Conservation (phyloP, 2,888 invertebrate species). For the Sarcophaga carnaria region DNA sequence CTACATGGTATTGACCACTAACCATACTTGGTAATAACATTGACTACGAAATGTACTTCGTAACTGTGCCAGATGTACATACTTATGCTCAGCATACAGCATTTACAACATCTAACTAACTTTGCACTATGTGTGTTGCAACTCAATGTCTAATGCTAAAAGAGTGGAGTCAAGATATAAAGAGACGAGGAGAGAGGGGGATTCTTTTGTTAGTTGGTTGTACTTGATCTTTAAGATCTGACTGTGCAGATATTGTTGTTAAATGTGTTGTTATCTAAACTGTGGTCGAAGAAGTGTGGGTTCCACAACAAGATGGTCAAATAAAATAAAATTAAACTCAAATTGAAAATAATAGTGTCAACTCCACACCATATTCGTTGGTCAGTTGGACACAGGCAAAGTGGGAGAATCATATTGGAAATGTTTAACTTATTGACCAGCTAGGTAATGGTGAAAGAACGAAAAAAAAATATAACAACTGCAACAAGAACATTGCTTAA, state of each 20-base stretch:
- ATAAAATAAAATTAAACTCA: constrained; percentile 3
- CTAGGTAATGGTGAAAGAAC: background rate
- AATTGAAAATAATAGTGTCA: background rate
- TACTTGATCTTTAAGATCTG: constrained; percentile 56
- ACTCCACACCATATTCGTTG: background rate
- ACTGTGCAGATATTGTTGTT: constrained; percentile 39
- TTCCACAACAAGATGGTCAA: constrained; percentile 8
- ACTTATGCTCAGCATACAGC: background rate
- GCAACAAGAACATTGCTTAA: background rate
- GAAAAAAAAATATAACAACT: background rate
- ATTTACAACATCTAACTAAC: too few species aligned
- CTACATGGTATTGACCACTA: constrained; percentile 32
- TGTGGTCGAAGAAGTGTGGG: constrained; percentile 40
- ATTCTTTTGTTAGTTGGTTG: constrained; percentile 13
- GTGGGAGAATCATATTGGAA: too few species aligned
- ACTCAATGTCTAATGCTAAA: too few species aligned
- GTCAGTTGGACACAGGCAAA: background rate
- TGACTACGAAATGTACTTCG: background rate
- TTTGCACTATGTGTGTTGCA: too few species aligned
- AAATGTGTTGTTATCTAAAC: constrained; percentile 44
- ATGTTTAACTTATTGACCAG: too few species aligned
- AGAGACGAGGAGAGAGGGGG: background rate
- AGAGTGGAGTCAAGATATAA: too few species aligned
- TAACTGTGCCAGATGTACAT: constrained; percentile 39
- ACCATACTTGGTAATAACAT: background rate